Percentiles rank a stretch among this genome's conserved stretches.
Evolutionary conservation across 2,797 vertebrate genomes (phyloP).

Genomic region (Melanitta fusca): DNA sequence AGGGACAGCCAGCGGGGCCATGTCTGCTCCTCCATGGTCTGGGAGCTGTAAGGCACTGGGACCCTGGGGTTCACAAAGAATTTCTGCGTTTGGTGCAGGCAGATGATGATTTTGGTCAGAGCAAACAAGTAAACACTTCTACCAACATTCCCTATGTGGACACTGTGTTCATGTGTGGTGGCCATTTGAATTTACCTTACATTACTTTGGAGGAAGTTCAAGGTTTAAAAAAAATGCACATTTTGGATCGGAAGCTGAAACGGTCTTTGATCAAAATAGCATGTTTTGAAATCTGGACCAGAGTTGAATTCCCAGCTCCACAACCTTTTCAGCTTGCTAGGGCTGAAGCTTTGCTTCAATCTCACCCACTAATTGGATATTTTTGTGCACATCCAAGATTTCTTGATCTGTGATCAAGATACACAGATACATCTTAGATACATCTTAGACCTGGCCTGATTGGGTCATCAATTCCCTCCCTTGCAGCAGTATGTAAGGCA

Average conservation of each 20-base stretch:
- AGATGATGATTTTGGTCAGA: background rate
- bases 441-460: background rate
- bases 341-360: background rate
- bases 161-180: background rate
- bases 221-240: background rate
- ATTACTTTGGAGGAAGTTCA: background rate
- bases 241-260: background rate
- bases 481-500: background rate
- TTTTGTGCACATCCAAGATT: background rate
- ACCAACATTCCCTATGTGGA: rapidly evolving
- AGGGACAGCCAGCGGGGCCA: rapidly evolving
- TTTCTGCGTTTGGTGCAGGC: background rate
- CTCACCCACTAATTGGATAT: background rate
- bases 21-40: background rate
- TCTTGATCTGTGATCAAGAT: background rate
- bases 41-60: background rate
- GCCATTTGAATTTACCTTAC: background rate
- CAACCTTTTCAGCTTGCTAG: background rate
- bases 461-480: background rate
- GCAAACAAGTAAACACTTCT: background rate
- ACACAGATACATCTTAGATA: background rate
- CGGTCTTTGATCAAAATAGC: background rate
- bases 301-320: background rate
- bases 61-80: background rate
- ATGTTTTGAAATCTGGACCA: background rate